Percentiles rank a stretch among this genome's conserved stretches.
Conservation (phyloP, 2,113 vertebrate genomes). For the Psittacara wagleri region DNA sequence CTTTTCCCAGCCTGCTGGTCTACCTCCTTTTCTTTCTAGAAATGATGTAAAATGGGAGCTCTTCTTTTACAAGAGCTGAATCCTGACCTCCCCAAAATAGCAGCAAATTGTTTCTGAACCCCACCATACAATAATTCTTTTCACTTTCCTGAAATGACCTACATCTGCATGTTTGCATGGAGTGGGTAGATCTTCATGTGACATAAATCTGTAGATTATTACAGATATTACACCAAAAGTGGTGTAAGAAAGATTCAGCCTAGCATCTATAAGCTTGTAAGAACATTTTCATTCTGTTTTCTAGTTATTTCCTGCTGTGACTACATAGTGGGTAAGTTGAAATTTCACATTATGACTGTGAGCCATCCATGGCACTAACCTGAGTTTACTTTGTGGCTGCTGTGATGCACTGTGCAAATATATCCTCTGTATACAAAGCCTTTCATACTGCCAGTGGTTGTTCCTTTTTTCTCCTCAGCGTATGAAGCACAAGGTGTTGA, state of each 20-base stretch:
- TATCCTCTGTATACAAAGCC: not conserved
- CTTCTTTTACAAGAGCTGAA: not conserved
- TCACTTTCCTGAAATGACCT: not conserved
- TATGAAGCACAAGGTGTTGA: not conserved
- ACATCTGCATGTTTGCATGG: not conserved
- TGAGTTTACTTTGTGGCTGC: not conserved
- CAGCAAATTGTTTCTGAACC: not conserved
- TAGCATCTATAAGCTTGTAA: not conserved
- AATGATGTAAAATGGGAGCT: not conserved
- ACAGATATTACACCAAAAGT: not conserved
- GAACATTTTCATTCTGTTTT: conserved; percentile 68
- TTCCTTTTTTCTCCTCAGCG: not conserved
- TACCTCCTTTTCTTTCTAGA: not conserved
- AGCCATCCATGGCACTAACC: not conserved
- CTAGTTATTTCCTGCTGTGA: conserved; percentile 81
- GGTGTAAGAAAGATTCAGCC: not conserved
- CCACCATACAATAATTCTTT: not conserved
- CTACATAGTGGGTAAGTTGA: conserved; percentile 80
- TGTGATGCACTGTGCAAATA: not conserved
- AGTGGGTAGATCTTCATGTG: not conserved
- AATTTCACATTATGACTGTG: not conserved
- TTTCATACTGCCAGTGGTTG: not conserved
- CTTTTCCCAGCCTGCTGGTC: not conserved
- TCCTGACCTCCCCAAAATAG: not conserved
- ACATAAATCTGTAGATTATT: not conserved